Conservation (phyloP, 2,797 vertebrate species). For the Fringilla coelebs region DNA sequence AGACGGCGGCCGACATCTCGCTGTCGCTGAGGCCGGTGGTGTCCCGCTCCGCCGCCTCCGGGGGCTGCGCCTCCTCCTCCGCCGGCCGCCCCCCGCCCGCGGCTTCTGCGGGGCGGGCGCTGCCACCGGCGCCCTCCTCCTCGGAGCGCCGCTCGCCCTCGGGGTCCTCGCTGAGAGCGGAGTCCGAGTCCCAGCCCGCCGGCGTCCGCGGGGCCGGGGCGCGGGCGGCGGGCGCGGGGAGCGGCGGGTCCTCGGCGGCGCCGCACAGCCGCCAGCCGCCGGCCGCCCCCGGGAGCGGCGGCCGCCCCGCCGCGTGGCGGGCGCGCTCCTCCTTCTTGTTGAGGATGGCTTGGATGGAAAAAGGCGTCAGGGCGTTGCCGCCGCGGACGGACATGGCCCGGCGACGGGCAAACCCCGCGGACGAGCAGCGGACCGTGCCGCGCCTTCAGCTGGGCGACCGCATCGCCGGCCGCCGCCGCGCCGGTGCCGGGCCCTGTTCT, state of each 20-base stretch:
- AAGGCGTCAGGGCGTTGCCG: slow-evolving; percentile 88
- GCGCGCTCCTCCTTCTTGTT: slow-evolving; percentile 87
- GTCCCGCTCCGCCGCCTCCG: slow-evolving; percentile 77
- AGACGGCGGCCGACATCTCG: slow-evolving; percentile 81
- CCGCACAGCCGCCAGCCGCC: slow-evolving; percentile 91
- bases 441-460: slow-evolving; percentile 10
- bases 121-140: not conserved
- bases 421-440: slow-evolving; percentile 23
- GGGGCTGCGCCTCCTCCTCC: not conserved
- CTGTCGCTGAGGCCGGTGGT: slow-evolving; percentile 83
- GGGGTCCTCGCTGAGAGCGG: slow-evolving; percentile 89
- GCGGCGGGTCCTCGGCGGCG: slow-evolving; percentile 32
- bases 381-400: slow-evolving; percentile 87
- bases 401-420: not conserved
- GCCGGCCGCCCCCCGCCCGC: not conserved
- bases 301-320: slow-evolving; percentile 47
- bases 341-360: slow-evolving; percentile 96
- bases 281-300: slow-evolving; percentile 27
- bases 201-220: slow-evolving; percentile 61
- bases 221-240: slow-evolving; percentile 7
- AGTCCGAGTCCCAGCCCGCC: slow-evolving; percentile 90
- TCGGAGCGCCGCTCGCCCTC: slow-evolving; percentile 75
- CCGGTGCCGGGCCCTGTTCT: not conserved
- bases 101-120: not conserved
- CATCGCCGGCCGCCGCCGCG: slow-evolving; percentile 17